Percentiles rank a stretch among this genome's conserved stretches.
Conservation (phyloP, 2,888 invertebrate genomes). For the Mesochorus sp. region DNA sequence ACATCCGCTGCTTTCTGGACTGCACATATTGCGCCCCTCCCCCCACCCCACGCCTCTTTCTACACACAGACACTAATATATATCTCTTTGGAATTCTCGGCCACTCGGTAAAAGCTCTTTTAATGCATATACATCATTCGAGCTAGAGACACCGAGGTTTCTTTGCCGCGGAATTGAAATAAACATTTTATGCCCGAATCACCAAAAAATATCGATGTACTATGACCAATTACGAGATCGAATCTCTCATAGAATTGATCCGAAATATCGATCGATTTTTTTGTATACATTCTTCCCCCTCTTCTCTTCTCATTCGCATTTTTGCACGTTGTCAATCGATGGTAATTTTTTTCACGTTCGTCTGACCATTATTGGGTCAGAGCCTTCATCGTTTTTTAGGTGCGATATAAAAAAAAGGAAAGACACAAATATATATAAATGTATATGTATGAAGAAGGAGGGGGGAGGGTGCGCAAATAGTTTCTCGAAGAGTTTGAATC, state of each 20-base stretch:
- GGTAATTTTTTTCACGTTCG: too few relatives aligned
- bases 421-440: not conserved
- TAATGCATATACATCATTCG: constrained; percentile 16
- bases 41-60: constrained; percentile 20
- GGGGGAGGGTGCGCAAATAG: constrained; percentile 17
- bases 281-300: too few relatives aligned
- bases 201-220: not conserved
- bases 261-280: not conserved
- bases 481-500: constrained; percentile 40
- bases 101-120: constrained; percentile 44
- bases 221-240: too few relatives aligned
- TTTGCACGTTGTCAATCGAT: too few relatives aligned
- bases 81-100: constrained; percentile 23
- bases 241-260: too few relatives aligned
- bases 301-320: too few relatives aligned
- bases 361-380: too few relatives aligned
- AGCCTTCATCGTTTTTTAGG: constrained; percentile 50
- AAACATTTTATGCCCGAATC: not conserved
- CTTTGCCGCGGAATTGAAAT: constrained; percentile 21
- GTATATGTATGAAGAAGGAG: not conserved
- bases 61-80: constrained; percentile 6
- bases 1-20: constrained; percentile 64
- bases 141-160: constrained; percentile 17
- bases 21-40: constrained; percentile 34
- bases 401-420: not conserved